These are phyloP conservation scores for Petroica traversi DNA, from an alignment of 2,113 vertebrate genomes.

Conservation along the genomic window DNA sequence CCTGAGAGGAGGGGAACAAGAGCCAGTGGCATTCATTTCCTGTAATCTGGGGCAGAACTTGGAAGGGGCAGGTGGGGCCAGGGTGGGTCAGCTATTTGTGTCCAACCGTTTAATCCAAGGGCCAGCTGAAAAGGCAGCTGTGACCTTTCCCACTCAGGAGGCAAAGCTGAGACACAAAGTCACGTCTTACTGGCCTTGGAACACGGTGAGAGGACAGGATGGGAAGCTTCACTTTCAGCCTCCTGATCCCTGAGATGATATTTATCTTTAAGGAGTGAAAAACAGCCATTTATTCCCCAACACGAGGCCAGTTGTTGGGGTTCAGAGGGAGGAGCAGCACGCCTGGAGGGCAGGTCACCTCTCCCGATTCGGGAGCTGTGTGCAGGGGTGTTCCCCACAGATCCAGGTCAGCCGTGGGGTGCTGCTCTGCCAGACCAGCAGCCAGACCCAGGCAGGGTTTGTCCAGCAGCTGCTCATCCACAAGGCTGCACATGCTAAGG, in stretches of 20 bases:
- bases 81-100: not conserved
- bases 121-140: not conserved
- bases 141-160: not conserved
- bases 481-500: fast-evolving
- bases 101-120: not conserved
- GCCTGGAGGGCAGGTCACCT: not conserved
- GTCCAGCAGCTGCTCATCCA: not conserved
- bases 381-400: fast-evolving
- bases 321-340: not conserved
- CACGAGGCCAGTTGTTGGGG: fast-evolving
- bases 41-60: not conserved
- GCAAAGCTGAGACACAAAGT: not conserved
- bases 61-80: not conserved
- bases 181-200: not conserved
- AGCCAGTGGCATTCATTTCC: not conserved
- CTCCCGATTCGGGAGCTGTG: fast-evolving
- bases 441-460: not conserved
- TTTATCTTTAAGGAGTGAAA: not conserved
- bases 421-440: not conserved
- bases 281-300: not conserved
- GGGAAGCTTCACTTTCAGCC: not conserved
- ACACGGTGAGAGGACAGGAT: fast-evolving
- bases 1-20: not conserved
- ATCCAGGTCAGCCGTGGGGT: not conserved
- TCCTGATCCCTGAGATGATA: not conserved